These are phyloP conservation scores for Lycaon pictus DNA, from an alignment of 2,113 vertebrate genomes.

Conservation along the genomic window DNA sequence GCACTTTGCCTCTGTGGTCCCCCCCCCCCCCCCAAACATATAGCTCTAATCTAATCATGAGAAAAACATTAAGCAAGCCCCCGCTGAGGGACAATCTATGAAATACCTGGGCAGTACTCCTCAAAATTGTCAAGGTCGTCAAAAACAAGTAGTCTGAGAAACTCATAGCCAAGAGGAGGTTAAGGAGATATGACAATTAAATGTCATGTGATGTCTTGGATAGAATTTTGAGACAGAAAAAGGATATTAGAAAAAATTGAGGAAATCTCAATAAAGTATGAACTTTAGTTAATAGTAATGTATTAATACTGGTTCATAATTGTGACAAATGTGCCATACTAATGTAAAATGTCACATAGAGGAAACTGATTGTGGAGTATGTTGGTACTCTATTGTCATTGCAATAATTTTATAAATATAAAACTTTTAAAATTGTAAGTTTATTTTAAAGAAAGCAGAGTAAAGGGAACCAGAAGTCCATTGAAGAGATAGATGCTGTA, in stretches of 20 bases:
- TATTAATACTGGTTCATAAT: neutral
- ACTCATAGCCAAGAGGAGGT: neutral
- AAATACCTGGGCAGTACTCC: neutral
- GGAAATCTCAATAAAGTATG: neutral
- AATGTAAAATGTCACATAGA: neutral
- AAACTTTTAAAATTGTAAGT: constrained; percentile 40
- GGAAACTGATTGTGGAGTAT: neutral
- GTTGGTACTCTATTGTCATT: neutral
- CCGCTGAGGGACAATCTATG: neutral
- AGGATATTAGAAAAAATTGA: neutral
- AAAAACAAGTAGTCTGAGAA: constrained; percentile 4
- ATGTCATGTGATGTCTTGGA: neutral
- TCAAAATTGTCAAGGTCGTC: neutral
- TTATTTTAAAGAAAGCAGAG: neutral
- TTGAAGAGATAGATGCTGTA: neutral
- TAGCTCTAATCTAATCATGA: neutral
- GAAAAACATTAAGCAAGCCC: neutral
- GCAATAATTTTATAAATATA: constrained; percentile 22
- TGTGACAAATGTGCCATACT: neutral
- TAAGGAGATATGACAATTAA: neutral
- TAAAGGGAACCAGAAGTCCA: neutral
- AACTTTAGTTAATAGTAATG: neutral
- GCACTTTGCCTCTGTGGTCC: neutral
- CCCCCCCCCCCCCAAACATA: neutral
- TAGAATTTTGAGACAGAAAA: neutral